A percentile compares a stretch with the other conserved stretches of the same genome.
Conservation (phyloP, 2,113 vertebrate species). For the Sphyrna mokarran region DNA sequence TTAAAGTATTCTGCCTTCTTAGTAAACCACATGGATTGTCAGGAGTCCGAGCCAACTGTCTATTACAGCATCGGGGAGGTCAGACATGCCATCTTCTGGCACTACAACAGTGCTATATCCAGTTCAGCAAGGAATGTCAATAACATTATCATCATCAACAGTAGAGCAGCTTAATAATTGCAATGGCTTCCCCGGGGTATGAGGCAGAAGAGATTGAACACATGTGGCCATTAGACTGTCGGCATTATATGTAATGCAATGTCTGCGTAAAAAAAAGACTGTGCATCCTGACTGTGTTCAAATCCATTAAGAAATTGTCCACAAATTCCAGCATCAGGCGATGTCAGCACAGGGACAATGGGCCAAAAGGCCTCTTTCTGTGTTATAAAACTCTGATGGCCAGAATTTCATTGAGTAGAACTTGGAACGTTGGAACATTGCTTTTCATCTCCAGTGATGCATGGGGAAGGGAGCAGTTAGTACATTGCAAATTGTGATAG, state of each 20-base stretch:
- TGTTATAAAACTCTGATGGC: not conserved
- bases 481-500: not conserved
- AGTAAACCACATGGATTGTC: not conserved
- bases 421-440: not conserved
- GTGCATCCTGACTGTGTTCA: no score
- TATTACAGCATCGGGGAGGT: not conserved
- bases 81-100: not conserved
- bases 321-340: no score
- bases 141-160: not conserved
- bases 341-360: no score
- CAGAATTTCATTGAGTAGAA: not conserved
- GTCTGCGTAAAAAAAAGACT: no score
- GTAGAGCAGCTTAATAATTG: not conserved
- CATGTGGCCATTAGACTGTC: no score
- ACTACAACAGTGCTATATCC: not conserved
- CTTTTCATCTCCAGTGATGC: not conserved
- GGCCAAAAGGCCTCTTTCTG: no score
- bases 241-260: no score
- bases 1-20: not conserved
- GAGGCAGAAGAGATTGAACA: not conserved
- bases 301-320: no score
- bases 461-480: not conserved
- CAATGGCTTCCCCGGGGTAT: not conserved
- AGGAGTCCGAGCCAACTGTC: not conserved
- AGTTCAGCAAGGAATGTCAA: not conserved